phyloP scores from a whole-genome alignment of 2,888 invertebrate genomes.

The Drosophila lacicola region DNA sequence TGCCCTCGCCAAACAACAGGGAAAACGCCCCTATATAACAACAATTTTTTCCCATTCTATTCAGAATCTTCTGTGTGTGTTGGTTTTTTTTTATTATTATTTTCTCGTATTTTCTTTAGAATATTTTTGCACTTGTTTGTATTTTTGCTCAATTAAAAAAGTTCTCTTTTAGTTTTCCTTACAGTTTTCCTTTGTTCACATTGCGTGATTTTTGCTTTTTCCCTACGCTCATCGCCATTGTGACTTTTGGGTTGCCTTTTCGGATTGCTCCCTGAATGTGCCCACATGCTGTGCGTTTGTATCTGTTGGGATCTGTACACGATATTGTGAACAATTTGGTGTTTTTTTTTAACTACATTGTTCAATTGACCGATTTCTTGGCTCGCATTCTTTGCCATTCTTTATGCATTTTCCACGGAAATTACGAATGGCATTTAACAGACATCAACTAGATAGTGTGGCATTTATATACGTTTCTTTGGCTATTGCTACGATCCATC shows the following conservation, averaged over 20 bases:
- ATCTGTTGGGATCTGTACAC: slow-evolving; percentile 20
- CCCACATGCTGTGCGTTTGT: slow-evolving; percentile 75
- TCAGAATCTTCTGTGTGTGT: slow-evolving; percentile 20
- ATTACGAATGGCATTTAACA: slow-evolving; percentile 54
- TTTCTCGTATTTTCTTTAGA: slow-evolving; percentile 14
- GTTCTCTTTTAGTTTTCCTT: slow-evolving; percentile 35
- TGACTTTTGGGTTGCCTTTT: slow-evolving; percentile 57
- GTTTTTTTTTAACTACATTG: slow-evolving; percentile 44
- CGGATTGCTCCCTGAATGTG: slow-evolving; percentile 60
- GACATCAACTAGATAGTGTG: slow-evolving; percentile 38
- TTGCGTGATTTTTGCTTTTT: slow-evolving; percentile 70
- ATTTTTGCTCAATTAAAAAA: slow-evolving; percentile 80
- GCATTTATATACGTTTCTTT: slow-evolving; percentile 19
- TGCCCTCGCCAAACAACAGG: slow-evolving; percentile 65
- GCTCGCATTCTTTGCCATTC: slow-evolving; percentile 48
- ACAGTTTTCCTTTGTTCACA: slow-evolving; percentile 45
- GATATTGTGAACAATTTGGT: slow-evolving; percentile 45
- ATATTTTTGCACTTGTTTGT: slow-evolving; percentile 77
- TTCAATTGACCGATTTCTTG: slow-evolving; percentile 46
- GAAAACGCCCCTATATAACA: slow-evolving; percentile 61
- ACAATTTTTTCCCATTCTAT: slow-evolving; percentile 36
- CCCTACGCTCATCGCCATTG: slow-evolving; percentile 20
- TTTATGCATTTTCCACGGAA: slow-evolving; percentile 70
- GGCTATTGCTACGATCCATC: slow-evolving; percentile 13
- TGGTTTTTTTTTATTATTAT: slow-evolving; percentile 14